Evolutionary conservation across 2,113 vertebrate species (phyloP), one percentile per base, ranked within the genome.

Genomic region (Ovis aries): DNA sequence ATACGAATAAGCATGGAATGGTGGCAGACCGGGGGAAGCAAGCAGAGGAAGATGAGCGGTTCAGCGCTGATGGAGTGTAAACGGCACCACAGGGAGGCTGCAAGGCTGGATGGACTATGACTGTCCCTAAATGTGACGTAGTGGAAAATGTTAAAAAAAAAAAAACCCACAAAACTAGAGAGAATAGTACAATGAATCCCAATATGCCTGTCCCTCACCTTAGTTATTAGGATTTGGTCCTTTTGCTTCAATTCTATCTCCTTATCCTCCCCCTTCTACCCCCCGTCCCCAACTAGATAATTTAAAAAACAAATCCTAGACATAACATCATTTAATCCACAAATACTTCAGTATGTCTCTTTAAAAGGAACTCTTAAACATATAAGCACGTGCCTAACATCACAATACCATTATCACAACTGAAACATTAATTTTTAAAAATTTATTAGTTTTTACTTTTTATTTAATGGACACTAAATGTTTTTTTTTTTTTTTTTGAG

Each of bases 261-360:
- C 15, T 50, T 86, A 48, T 36, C 36, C 23, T 17, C 29, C 36
- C 50, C 3, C 0, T 21, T 67, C 64, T 67, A 36, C 64, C 64
- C 8, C 8, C 62, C 5, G 14, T 21, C 50, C 33, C 8, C 31
- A 59, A 67, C 14, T 71, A 40, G n/a, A 50, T 88, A 59, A 45
- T 53, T 60, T 62, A 74, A 94, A 86, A 91, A 91, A 94, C 6
- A 90, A 91, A 91, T 19, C 59, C 16, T 71, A 53, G 80, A n/a
- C 40, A 53, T 23, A 60, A 53, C 45, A 84, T 53, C 80, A 93
- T 93, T 92, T 60, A 74, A 50, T 59, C 82, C n/a, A 82, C n/a
- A 88, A 60, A 88, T 52, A 45, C 45, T 71, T 81, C 29, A 78
- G 45, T 83, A 57, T 21, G 0, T 57, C 52, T 19, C 23, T 57